Conservation (phyloP, 1,140 invertebrate genomes). For the Augochlora pura region DNA sequence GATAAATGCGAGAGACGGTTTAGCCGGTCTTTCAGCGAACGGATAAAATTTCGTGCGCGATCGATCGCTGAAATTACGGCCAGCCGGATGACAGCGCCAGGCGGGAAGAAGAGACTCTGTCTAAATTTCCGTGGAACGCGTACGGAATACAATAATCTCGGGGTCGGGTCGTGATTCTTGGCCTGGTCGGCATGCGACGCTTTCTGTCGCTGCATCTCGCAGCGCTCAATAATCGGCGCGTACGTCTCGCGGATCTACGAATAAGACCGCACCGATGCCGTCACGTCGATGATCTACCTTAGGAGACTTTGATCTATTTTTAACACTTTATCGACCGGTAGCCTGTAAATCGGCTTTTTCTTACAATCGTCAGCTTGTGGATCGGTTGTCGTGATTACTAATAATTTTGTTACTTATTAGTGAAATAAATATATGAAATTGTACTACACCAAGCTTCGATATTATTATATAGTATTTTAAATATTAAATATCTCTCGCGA, state of each 20-base stretch:
- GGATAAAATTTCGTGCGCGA: constrained; percentile 4
- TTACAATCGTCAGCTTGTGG: too few relatives aligned
- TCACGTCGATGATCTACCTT: background rate
- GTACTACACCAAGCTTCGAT: too few relatives aligned
- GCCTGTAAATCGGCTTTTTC: too few relatives aligned
- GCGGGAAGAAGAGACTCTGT: constrained; percentile 8
- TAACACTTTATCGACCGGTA: too few relatives aligned
- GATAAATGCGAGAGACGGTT: constrained; percentile 1
- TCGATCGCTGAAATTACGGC: constrained; percentile 11
- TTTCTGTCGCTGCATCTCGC: constrained; percentile 19
- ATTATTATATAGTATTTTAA: too few relatives aligned
- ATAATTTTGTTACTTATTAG: too few relatives aligned
- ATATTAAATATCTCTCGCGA: too few relatives aligned
- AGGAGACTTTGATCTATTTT: too few relatives aligned
- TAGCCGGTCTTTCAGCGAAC: constrained; percentile 24
- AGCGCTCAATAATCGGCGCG: constrained; percentile 24
- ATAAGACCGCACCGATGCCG: background rate
- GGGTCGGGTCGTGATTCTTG: constrained; percentile 67
- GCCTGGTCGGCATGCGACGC: constrained; percentile 52
- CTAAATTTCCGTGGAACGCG: constrained; percentile 46
- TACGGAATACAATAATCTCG: constrained; percentile 53
- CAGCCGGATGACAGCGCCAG: background rate
- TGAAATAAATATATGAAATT: too few relatives aligned
- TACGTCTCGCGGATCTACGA: background rate
- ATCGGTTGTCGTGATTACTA: too few relatives aligned